Percentiles rank a stretch among this genome's conserved stretches.
These are phyloP conservation scores for Euphydryas editha DNA, from an alignment of 2,888 invertebrate species.

Conservation along the genomic window DNA sequence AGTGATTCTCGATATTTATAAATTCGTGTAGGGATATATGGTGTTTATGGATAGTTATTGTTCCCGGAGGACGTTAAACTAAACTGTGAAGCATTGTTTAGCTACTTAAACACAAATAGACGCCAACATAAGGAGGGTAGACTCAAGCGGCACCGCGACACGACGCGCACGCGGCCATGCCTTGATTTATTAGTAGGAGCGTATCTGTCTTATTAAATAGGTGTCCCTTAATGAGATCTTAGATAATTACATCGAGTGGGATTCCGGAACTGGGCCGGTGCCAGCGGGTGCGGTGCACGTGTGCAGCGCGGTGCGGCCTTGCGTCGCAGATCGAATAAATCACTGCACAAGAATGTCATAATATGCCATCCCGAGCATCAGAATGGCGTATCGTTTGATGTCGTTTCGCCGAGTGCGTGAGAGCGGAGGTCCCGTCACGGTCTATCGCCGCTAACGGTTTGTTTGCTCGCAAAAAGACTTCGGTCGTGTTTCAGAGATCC, in stretches of 20 bases:
- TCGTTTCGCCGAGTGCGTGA: background rate
- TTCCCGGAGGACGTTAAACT: conserved; percentile 1
- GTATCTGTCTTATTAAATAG: conserved; percentile 42
- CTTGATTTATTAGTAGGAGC: conserved; percentile 38
- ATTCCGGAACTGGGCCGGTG: conserved; percentile 39
- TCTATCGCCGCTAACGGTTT: conserved; percentile 43
- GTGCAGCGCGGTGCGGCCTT: conserved; percentile 17
- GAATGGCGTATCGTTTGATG: conserved; percentile 10
- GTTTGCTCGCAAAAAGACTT: conserved; percentile 37
- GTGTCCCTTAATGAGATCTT: conserved; percentile 40
- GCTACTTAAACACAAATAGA: conserved; percentile 11
- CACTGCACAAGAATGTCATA: background rate
- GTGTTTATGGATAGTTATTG: background rate
- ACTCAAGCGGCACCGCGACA: conserved; percentile 14
- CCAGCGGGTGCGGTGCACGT: conserved; percentile 40
- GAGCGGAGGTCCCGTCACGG: conserved; percentile 33
- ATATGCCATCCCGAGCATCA: conserved; percentile 2
- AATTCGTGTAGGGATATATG: background rate
- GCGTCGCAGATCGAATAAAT: background rate
- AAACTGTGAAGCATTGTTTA: conserved; percentile 2
- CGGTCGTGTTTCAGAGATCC: conserved; percentile 31
- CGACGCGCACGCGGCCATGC: conserved; percentile 14
- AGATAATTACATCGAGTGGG: conserved; percentile 40
- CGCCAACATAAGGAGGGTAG: conserved; percentile 21
- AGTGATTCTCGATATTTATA: too few species aligned